phyloP scores from a whole-genome alignment of 2,113 vertebrate genomes.

The Gnathonemus longibarbis region DNA sequence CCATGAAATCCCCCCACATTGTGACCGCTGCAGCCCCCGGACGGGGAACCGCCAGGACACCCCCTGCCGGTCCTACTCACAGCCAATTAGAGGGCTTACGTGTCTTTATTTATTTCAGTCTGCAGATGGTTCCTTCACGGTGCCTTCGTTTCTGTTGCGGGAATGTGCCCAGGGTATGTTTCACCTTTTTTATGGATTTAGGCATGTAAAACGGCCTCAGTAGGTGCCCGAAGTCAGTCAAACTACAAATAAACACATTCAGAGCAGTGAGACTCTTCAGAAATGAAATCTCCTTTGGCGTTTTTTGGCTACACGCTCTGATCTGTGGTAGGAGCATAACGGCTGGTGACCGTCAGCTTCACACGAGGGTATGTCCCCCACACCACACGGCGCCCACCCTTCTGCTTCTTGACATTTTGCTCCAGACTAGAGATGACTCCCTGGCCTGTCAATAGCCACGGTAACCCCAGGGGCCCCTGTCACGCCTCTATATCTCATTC shows the following conservation, averaged over 20 bases:
- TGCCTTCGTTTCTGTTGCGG: neutral
- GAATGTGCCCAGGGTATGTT: neutral
- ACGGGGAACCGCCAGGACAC: neutral
- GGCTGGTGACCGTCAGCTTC: neutral
- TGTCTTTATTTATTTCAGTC: slow-evolving; percentile 8
- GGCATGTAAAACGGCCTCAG: neutral
- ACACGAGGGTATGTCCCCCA: neutral
- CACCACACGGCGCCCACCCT: neutral
- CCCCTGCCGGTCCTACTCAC: neutral
- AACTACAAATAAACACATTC: neutral
- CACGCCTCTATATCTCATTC: neutral
- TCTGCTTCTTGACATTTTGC: neutral
- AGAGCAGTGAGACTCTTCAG: neutral
- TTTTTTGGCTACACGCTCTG: neutral
- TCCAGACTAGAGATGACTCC: neutral
- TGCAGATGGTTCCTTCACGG: neutral
- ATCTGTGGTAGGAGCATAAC: neutral
- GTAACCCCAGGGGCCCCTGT: neutral
- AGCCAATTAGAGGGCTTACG: slow-evolving; percentile 14
- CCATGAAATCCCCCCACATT: neutral
- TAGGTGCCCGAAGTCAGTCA: neutral
- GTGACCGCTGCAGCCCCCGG: neutral
- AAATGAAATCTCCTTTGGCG: neutral
- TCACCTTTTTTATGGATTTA: neutral
- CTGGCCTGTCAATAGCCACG: neutral